Conservation (phyloP, 1,140 invertebrate species). For the Plodia interpunctella region DNA sequence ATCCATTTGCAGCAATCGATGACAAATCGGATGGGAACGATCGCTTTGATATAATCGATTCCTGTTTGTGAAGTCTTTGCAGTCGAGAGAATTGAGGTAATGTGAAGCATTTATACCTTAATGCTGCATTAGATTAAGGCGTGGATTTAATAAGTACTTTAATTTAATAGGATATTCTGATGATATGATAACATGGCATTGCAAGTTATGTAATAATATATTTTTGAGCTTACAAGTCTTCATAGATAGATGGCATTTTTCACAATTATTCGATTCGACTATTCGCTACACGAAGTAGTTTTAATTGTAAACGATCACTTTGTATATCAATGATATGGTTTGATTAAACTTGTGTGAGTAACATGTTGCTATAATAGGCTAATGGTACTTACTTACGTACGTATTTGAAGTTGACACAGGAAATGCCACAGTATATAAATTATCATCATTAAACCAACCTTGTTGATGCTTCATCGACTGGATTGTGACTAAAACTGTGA, state of each 20-base stretch:
- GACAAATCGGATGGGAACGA: slow-evolving; percentile 37
- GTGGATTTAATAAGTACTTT: too few species aligned
- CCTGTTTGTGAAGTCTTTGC: slow-evolving; percentile 11
- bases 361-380: background rate
- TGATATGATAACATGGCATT: too few species aligned
- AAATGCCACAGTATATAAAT: slow-evolving; percentile 2
- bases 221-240: too few species aligned
- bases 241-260: too few species aligned
- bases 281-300: too few species aligned
- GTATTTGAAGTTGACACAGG: background rate
- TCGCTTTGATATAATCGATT: slow-evolving; percentile 1
- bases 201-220: too few species aligned
- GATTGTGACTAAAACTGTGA: background rate
- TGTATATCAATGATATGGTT: background rate
- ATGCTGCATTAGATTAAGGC: too few species aligned
- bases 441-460: background rate
- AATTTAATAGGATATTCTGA: too few species aligned
- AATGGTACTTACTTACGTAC: background rate
- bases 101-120: too few species aligned
- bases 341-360: background rate
- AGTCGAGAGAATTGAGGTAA: background rate
- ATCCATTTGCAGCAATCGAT: slow-evolving; percentile 7
- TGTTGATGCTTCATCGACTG: background rate
- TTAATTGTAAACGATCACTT: too few species aligned
- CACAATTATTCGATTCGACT: too few species aligned